Evolutionary conservation across 2,797 vertebrate species (phyloP).

Genomic region (Xenops minutus): DNA sequence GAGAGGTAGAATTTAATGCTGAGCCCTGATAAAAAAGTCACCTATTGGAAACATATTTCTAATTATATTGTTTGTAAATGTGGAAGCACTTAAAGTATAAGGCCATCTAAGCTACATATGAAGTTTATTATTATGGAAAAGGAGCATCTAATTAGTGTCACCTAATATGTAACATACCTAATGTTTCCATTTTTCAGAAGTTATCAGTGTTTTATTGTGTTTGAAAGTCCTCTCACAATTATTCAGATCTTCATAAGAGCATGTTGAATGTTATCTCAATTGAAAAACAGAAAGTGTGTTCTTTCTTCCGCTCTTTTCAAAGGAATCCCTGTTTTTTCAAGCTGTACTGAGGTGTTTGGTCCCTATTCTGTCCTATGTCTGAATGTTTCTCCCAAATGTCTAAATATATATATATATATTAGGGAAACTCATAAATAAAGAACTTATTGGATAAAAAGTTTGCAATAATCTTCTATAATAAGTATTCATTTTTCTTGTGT

Average conservation of each 20-base stretch:
- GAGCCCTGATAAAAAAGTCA: conserved; percentile 5
- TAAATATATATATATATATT: neutral
- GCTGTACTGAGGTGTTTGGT: neutral
- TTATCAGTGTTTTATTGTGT: neutral
- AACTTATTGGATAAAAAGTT: neutral
- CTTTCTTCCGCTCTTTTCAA: neutral
- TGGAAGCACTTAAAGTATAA: neutral
- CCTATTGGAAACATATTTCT: conserved; percentile 28
- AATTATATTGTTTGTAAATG: conserved; percentile 41
- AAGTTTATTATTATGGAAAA: conserved; percentile 17
- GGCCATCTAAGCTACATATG: neutral
- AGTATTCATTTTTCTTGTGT: neutral
- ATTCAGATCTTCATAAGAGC: neutral
- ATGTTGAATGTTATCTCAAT: neutral
- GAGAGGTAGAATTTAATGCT: conserved; percentile 18
- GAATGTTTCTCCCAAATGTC: neutral
- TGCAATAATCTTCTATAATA: neutral
- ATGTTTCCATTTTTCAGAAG: neutral
- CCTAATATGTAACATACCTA: neutral
- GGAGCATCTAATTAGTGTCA: neutral
- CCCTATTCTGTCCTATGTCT: neutral
- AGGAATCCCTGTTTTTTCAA: neutral
- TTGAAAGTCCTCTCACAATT: neutral
- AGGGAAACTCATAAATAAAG: neutral
- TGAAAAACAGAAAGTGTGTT: neutral